Base-by-base conservation (phyloP, 2,888 invertebrate species). In the Acleris cristana region DNA sequence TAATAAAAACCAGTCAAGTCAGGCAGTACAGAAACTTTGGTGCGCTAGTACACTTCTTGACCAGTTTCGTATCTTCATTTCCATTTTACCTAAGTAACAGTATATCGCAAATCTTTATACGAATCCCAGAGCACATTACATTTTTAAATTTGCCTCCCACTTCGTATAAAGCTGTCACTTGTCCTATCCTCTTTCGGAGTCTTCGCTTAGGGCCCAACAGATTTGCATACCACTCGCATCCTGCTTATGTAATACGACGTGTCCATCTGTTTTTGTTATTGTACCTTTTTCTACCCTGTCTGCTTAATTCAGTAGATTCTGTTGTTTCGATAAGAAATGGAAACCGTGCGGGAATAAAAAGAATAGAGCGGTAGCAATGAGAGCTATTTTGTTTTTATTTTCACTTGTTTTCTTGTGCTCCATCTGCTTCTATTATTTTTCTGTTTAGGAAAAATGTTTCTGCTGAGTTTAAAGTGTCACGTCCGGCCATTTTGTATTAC, bases 161-260 rank as follows among this genome's bases (percentile, higher is more conserved):
- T 10, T 52, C 40, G 40, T 40, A 65, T 54, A 59, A 34, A 49
- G 34, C 48, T 49, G 55, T 52, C 49, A 60, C 40, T 57, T 60
- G 54, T 55, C 55, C 26, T 26, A 26, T 26, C 26, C 26, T 12
- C 40, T 26, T 56, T 45, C 55, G 19, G 48, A 40, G 19, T 8
- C 19, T 19, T 10, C 26, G 30, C 55, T 65, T 34, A 56, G 61
- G 56, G 30, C 45, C 44, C 40, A 23, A n/a, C 66, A 51, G 45
- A 61, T 66, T 66, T 56, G 56, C 66, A 66, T 66, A 56, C 52
- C 61, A 51, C 55, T 65, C 54, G 44, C 60, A 45, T 65, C 56
- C 56, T 56, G 56, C 56, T 64, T 64, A 21, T 51, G 65, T 60
- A 49, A 60, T 54, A 49, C 40, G 48, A 49, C 59, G 45, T 58